Base-by-base conservation (phyloP, 92 coral and sea anemone genomes). In the Zoanthus solanderi region DNA sequence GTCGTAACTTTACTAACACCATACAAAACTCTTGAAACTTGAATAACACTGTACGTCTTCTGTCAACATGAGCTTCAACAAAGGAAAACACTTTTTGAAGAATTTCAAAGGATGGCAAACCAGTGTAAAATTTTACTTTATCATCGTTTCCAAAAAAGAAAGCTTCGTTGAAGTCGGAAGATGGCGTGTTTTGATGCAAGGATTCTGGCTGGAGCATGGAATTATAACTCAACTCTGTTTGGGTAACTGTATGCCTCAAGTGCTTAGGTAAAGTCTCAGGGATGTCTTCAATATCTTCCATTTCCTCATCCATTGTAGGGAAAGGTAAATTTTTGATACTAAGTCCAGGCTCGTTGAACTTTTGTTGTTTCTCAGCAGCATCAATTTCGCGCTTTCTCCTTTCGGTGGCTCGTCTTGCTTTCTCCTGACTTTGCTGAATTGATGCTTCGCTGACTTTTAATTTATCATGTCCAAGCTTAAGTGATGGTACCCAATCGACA, bases 401-500 rank as follows among this genome's bases (percentile, higher is more conserved):
- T 75, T 83, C 88, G n/a, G 57, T 88, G 7, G 83, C 83, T 73
- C 88, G 83, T 54, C 83, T 80, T 44, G 76, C 65, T 23, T 23
- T 23, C 23, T 23, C 23, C 23, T 23, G 23, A 23, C 23, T 23
- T 23, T 23, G 23, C 23, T 23, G 23, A 23, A 23, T 23, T 23
- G 23, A 23, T 23, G 23, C 23, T 23, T 23, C 23, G 23, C 23
- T 23, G 23, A 23, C 23, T 23, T 23, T 23, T 23, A 23, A 23
- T 23, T 23, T 23, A 23, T 23, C 23, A 34, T 88, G 87, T 75
- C 84, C 88, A 9, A 89, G 75, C 66, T 83, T 63, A 65, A 83
- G 83, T 50, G 56, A 82, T n/a, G 92, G 84, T 11, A 89, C 78
- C 88, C 84, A 89, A 42, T 82, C 87, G 11, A 54, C 61, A 82